Conservation (phyloP, 2,888 invertebrate species). For the Erebia aethiops region DNA sequence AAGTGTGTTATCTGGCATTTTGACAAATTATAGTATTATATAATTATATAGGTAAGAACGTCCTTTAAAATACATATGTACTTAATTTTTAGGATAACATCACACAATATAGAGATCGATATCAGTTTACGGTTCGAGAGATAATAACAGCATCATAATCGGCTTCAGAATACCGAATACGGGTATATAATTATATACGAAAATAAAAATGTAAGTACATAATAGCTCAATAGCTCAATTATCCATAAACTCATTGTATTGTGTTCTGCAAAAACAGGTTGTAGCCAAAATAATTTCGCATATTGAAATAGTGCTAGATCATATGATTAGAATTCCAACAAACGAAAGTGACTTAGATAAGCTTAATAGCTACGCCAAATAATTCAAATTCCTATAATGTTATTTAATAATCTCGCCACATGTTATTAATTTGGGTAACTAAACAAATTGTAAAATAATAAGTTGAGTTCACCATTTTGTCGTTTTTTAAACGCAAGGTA, state of each 20-base stretch:
- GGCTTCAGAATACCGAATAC: neutral
- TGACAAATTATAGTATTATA: neutral
- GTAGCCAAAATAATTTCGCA: conserved; percentile 10
- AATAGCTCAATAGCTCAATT: conserved; percentile 7
- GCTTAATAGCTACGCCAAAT: neutral
- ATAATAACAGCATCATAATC: conserved; percentile 7
- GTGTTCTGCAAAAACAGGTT: neutral
- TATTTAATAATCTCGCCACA: too few species aligned
- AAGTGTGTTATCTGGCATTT: neutral
- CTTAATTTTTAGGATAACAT: neutral
- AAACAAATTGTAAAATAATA: too few species aligned
- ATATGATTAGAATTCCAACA: neutral
- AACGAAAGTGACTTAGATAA: neutral
- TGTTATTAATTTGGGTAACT: too few species aligned
- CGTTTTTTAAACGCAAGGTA: neutral
- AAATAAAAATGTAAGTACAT: neutral
- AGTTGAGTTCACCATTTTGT: too few species aligned
- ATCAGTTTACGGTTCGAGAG: neutral
- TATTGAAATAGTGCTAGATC: neutral
- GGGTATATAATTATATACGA: neutral
- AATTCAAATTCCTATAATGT: too few species aligned
- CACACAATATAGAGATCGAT: conserved; percentile 3
- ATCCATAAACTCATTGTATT: conserved; percentile 6
- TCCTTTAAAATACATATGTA: neutral
- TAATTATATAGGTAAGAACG: neutral